Conservation (phyloP, 2,797 vertebrate genomes). For the Manis pentadactyla region DNA sequence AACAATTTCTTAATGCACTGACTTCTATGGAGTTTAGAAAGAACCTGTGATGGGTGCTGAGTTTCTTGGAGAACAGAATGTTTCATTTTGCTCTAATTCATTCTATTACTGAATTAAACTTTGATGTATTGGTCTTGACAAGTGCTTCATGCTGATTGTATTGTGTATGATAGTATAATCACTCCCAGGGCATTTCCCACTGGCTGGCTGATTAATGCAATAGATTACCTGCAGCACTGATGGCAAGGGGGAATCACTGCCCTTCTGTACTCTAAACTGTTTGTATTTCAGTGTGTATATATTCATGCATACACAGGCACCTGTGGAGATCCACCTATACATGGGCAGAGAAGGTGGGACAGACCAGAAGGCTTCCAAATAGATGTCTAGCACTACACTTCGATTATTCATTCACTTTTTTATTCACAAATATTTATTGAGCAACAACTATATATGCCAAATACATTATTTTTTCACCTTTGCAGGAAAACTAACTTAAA, state of each 20-base stretch:
- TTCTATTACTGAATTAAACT: constrained; percentile 89
- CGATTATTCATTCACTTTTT: constrained; percentile 15
- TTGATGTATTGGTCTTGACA: constrained; percentile 91
- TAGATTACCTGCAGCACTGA: constrained; percentile 87
- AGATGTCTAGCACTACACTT: neutral
- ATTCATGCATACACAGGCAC: neutral
- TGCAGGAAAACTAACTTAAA: neutral
- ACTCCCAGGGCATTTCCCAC: constrained; percentile 89
- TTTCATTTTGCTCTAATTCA: constrained; percentile 89
- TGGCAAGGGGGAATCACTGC: constrained; percentile 77
- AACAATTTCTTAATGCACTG: constrained; percentile 68
- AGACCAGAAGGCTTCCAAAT: neutral
- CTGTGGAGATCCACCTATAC: neutral
- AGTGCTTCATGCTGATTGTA: constrained; percentile 88
- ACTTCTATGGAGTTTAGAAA: constrained; percentile 70
- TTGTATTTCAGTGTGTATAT: neutral
- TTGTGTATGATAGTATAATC: constrained; percentile 91
- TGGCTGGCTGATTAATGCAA: constrained; percentile 87
- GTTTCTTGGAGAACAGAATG: constrained; percentile 85
- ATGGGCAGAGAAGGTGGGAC: neutral
- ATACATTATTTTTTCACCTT: neutral
- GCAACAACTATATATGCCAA: neutral
- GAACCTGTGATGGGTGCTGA: constrained; percentile 71
- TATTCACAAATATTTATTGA: constrained; percentile 40
- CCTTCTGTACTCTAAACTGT: constrained; percentile 75